Conservation (phyloP, 2,797 vertebrate species). For the Kryptopterus vitreolus region DNA sequence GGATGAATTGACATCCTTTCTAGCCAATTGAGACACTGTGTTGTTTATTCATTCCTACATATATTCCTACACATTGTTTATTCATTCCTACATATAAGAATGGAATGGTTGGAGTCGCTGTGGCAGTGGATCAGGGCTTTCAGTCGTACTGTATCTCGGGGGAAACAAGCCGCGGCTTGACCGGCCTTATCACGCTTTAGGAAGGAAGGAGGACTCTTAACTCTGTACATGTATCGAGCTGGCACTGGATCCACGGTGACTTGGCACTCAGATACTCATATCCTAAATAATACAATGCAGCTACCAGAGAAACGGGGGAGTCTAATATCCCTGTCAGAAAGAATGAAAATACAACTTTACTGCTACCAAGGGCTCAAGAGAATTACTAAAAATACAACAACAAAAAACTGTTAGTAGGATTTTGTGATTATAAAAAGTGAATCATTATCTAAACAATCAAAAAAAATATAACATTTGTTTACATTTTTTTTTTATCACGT, state of each 20-base stretch:
- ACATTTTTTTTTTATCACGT: too few relatives aligned
- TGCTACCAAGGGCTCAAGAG: background rate
- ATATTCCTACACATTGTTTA: too few relatives aligned
- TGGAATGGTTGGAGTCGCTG: too few relatives aligned
- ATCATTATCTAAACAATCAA: too few relatives aligned
- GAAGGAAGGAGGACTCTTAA: background rate
- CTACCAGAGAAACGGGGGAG: background rate
- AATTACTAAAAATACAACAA: background rate
- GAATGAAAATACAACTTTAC: background rate
- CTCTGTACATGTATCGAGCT: background rate
- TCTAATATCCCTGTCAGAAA: background rate
- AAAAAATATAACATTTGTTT: too few relatives aligned
- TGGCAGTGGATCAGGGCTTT: background rate
- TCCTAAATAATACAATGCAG: background rate
- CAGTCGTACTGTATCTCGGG: constrained; percentile 10
- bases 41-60: too few relatives aligned
- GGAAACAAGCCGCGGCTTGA: constrained; percentile 37
- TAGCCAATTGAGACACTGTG: too few relatives aligned
- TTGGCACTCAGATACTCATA: constrained; percentile 11
- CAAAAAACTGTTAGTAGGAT: too few relatives aligned
- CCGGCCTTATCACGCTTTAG: constrained; percentile 14
- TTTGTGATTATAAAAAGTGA: too few relatives aligned
- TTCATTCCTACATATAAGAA: too few relatives aligned
- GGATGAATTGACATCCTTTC: too few relatives aligned
- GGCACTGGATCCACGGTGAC: background rate